These are phyloP conservation scores for Lathamus discolor DNA, from an alignment of 2,113 vertebrate species.

Conservation along the genomic window DNA sequence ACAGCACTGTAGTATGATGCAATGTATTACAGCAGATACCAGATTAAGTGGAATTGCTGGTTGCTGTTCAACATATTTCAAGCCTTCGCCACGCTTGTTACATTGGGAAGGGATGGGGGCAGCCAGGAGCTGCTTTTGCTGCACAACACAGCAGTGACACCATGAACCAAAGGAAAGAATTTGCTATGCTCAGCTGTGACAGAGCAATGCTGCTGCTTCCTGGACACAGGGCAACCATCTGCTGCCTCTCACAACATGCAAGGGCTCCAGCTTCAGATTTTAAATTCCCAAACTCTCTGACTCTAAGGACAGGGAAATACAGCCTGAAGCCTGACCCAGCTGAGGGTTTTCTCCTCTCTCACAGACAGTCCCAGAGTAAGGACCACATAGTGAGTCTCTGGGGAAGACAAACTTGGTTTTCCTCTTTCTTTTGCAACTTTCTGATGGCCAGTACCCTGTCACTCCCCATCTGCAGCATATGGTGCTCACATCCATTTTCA, in stretches of 20 bases:
- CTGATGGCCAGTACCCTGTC: rapidly evolving
- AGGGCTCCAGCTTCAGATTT: neutral
- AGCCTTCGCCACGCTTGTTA: neutral
- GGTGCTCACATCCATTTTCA: neutral
- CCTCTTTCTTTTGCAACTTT: neutral
- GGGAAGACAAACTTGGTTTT: neutral
- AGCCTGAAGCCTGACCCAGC: neutral
- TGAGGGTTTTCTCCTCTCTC: neutral
- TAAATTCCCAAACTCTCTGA: neutral
- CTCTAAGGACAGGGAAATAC: neutral
- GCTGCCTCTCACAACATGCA: neutral
- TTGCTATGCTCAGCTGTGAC: neutral
- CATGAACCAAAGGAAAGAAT: neutral
- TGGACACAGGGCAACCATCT: neutral
- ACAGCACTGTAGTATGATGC: neutral
- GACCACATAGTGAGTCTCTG: neutral
- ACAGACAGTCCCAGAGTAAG: neutral
- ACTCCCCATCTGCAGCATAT: neutral
- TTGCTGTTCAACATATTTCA: neutral
- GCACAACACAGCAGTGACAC: neutral
- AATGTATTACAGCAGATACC: neutral
- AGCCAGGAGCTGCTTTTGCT: slow-evolving; percentile 2
- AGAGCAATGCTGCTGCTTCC: neutral
- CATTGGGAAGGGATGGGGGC: neutral
- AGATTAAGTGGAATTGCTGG: neutral